phyloP scores from a whole-genome alignment of 2,113 vertebrate species.

The Catharus fuscescens region DNA sequence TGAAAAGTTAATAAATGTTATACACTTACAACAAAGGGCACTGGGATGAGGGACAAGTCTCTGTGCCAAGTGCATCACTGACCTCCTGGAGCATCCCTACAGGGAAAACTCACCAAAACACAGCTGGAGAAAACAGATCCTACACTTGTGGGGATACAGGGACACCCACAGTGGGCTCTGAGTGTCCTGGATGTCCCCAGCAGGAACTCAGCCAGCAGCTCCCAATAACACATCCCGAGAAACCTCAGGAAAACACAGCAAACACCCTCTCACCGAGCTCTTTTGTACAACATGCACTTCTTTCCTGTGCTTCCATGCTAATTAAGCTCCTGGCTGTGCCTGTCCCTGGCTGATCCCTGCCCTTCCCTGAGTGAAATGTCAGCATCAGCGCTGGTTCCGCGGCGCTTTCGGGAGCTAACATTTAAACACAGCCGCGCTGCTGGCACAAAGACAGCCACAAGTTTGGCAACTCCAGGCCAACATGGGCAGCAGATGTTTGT shows the following conservation, averaged over 20 bases:
- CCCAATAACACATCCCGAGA: neutral
- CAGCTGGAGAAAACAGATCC: neutral
- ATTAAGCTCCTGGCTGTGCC: constrained; percentile 5
- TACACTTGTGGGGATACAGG: neutral
- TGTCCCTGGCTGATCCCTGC: neutral
- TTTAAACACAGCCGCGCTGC: neutral
- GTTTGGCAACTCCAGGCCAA: constrained; percentile 28
- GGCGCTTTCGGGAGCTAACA: neutral
- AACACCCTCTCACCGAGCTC: neutral
- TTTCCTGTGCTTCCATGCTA: neutral
- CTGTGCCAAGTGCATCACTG: accelerated
- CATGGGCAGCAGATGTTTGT: constrained; percentile 50
- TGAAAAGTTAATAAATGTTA: too few species aligned
- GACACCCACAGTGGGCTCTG: neutral
- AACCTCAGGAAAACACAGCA: neutral
- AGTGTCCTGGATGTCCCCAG: neutral
- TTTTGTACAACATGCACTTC: neutral
- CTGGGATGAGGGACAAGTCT: neutral
- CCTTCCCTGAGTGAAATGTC: constrained; percentile 5
- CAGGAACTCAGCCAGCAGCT: accelerated
- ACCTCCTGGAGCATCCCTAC: neutral
- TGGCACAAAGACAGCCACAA: constrained; percentile 19
- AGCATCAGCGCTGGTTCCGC: neutral
- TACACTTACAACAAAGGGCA: neutral
- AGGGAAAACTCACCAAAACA: neutral